These are phyloP conservation scores for Siderastrea radians DNA, from an alignment of 92 coral and sea anemone species.

Conservation along the genomic window DNA sequence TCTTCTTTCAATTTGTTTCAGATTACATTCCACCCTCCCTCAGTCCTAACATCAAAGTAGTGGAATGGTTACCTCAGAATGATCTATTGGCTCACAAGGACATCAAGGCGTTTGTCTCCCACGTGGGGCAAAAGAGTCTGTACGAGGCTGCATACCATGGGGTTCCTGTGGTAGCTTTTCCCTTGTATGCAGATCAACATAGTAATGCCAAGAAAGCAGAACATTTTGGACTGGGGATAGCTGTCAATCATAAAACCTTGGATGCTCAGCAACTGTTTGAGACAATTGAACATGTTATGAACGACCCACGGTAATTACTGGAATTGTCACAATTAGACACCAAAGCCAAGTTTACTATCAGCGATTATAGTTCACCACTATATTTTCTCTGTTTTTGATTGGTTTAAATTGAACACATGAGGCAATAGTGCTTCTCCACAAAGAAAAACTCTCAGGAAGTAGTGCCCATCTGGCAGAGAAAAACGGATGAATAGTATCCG, in stretches of 20 bases:
- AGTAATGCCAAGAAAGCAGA: constrained; percentile 51
- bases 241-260: constrained; percentile 39
- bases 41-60: constrained; percentile 44
- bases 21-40: constrained; percentile 64
- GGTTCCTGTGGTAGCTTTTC: constrained; percentile 75
- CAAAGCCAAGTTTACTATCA: background rate
- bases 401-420: too few species aligned
- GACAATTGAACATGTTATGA: constrained; percentile 49
- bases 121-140: constrained; percentile 73
- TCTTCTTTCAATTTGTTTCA: background rate
- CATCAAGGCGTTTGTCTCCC: constrained; percentile 69
- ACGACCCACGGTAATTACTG: constrained; percentile 61
- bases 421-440: too few species aligned
- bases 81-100: constrained; percentile 73
- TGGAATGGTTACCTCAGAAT: constrained; percentile 77
- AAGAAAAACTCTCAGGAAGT: background rate
- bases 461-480: too few species aligned
- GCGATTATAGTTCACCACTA: too few species aligned
- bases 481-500: too few species aligned
- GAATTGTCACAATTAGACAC: background rate
- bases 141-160: constrained; percentile 76
- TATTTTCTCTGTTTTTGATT: too few species aligned
- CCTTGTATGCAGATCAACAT: constrained; percentile 64
- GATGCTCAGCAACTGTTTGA: constrained; percentile 35
- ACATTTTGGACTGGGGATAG: constrained; percentile 58